Evolutionary conservation across 2,113 vertebrate genomes (phyloP).

Genomic region (Sula dactylatra): DNA sequence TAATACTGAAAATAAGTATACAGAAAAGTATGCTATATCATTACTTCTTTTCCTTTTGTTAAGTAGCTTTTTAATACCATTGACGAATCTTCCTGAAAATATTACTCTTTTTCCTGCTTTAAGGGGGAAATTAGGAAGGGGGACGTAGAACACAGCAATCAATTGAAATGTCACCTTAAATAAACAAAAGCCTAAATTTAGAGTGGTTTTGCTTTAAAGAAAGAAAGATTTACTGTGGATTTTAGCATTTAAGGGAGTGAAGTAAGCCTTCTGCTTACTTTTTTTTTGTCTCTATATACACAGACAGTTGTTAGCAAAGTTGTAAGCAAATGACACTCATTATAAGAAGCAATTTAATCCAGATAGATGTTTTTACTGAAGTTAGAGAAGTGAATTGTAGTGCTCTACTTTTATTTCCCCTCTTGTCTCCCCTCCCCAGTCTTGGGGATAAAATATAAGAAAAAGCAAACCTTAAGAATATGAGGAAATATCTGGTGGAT

Average conservation of each 20-base stretch:
- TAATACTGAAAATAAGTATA: background rate
- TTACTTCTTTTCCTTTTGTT: background rate
- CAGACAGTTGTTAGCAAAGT: accelerated
- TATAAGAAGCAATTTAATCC: background rate
- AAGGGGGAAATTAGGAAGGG: accelerated
- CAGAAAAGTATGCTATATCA: background rate
- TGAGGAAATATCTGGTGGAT: background rate
- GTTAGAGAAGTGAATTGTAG: background rate
- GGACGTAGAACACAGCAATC: accelerated
- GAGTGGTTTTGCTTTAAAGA: background rate
- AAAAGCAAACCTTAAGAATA: background rate
- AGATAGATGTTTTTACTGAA: background rate
- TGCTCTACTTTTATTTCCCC: background rate
- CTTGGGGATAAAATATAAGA: background rate
- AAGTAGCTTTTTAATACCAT: background rate
- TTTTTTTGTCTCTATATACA: background rate
- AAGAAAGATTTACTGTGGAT: background rate
- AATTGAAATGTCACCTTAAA: background rate
- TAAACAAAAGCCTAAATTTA: background rate
- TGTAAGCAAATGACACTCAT: background rate
- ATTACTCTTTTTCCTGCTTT: accelerated
- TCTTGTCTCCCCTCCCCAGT: background rate
- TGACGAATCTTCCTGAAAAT: background rate
- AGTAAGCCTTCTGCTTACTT: background rate
- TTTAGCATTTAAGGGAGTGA: background rate